Conservation (phyloP, 2,797 vertebrate genomes). For the Halcyon smyrnensis region DNA sequence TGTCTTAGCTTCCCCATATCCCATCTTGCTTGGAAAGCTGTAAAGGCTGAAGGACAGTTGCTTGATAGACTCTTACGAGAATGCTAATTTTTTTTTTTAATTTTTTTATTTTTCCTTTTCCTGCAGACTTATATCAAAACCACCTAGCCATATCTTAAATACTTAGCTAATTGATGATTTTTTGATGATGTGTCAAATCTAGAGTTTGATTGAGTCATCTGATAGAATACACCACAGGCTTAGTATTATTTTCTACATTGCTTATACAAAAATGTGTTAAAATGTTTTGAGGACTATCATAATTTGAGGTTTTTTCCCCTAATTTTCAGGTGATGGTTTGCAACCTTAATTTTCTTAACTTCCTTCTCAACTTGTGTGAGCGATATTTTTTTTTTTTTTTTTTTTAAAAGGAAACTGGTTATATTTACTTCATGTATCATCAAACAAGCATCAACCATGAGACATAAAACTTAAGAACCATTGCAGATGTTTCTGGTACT, state of each 20-base stretch:
- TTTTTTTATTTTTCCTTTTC: neutral
- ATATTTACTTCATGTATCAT: neutral
- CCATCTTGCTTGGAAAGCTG: neutral
- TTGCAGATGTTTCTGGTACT: neutral
- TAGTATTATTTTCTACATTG: neutral
- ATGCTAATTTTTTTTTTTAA: accelerated
- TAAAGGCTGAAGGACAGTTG: neutral
- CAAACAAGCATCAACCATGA: neutral
- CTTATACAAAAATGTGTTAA: neutral
- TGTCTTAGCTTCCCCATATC: neutral
- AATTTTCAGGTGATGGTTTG: neutral
- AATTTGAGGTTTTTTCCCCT: neutral
- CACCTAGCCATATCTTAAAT: neutral
- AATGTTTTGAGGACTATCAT: neutral
- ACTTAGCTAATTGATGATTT: neutral
- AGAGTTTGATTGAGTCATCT: neutral
- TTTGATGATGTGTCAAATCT: neutral
- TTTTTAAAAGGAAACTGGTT: neutral
- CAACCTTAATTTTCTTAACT: neutral
- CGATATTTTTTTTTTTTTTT: too few species aligned
- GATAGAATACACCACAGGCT: neutral
- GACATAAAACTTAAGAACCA: neutral
- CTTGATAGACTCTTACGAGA: neutral
- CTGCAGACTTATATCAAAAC: neutral
- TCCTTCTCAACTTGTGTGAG: neutral